Evolutionary conservation across 2,113 vertebrate species (phyloP).

Genomic region (Electrona antarctica): DNA sequence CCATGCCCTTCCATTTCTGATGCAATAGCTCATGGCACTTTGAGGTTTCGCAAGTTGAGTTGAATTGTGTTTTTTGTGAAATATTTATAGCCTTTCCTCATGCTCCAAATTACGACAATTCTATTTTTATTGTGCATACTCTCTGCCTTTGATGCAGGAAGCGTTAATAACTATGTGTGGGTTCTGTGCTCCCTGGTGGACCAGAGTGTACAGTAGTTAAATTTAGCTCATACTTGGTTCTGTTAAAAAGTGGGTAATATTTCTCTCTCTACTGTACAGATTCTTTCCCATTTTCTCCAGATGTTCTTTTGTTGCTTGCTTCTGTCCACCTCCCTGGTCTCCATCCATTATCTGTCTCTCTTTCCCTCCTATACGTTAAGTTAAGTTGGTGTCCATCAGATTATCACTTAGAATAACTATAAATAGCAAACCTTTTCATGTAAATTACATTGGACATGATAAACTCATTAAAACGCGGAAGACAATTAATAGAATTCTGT

Average conservation of each 20-base stretch:
- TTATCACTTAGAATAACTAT: too few species aligned
- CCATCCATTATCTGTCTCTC: conserved; percentile 9
- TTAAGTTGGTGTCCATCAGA: too few species aligned
- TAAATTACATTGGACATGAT: too few species aligned
- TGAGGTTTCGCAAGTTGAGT: not conserved
- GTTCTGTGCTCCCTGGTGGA: conserved; percentile 35
- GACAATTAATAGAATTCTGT: too few species aligned
- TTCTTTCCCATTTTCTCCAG: conserved; percentile 33
- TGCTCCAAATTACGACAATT: conserved; percentile 51
- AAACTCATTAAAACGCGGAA: too few species aligned
- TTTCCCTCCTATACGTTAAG: not conserved
- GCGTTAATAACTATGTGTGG: conserved; percentile 32
- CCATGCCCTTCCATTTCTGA: not conserved
- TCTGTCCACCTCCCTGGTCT: conserved; percentile 17
- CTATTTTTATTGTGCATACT: conserved; percentile 60
- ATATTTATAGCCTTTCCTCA: conserved; percentile 62
- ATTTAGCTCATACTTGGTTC: conserved; percentile 54
- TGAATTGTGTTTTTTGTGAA: conserved; percentile 52
- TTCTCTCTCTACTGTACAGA: conserved; percentile 1
- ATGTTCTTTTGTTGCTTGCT: too few species aligned
- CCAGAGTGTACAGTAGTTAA: conserved; percentile 50
- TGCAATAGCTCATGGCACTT: not conserved
- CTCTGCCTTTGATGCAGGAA: conserved; percentile 59
- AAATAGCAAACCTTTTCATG: too few species aligned
- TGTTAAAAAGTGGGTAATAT: conserved; percentile 66